A percentile compares a stretch with the other conserved stretches of the same genome.
Evolutionary conservation across 2,797 vertebrate species (phyloP).

Genomic region (Ataeniobius toweri): DNA sequence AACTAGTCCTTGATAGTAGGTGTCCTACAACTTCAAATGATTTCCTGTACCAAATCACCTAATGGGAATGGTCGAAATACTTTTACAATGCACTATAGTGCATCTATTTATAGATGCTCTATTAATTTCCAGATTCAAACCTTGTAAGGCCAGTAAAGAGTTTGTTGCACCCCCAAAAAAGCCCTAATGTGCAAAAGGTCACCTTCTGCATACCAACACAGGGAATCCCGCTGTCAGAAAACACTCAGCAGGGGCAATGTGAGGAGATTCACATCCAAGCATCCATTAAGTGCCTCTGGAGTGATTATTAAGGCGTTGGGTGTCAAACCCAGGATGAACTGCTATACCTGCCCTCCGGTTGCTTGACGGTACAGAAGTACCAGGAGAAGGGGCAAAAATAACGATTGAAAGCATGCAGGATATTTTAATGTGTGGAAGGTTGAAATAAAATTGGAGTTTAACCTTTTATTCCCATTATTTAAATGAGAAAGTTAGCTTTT

Average conservation of each 20-base stretch:
- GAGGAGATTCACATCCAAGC: constrained; percentile 27
- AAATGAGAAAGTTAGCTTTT: not conserved
- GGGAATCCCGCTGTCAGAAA: constrained; percentile 33
- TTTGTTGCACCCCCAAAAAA: constrained; percentile 3
- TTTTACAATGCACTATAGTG: not conserved
- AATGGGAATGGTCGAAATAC: not conserved
- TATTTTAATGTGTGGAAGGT: not conserved
- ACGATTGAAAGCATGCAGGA: not conserved
- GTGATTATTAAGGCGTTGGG: constrained; percentile 56
- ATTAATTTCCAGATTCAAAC: not conserved
- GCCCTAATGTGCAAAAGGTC: constrained; percentile 15
- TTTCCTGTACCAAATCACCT: too few relatives aligned
- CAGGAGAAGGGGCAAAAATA: constrained; percentile 20
- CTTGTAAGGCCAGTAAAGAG: not conserved
- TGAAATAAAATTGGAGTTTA: not conserved
- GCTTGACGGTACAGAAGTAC: constrained; percentile 20
- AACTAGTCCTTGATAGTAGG: too few relatives aligned
- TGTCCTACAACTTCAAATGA: too few relatives aligned
- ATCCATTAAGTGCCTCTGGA: constrained; percentile 49
- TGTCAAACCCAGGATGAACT: constrained; percentile 40
- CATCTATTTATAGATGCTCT: not conserved
- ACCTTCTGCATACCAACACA: constrained; percentile 30
- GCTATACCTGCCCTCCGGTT: constrained; percentile 37
- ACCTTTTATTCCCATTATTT: not conserved
- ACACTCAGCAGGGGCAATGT: constrained; percentile 35